Conservation (phyloP, 2,888 invertebrate genomes). For the Oxytorus armatus region DNA sequence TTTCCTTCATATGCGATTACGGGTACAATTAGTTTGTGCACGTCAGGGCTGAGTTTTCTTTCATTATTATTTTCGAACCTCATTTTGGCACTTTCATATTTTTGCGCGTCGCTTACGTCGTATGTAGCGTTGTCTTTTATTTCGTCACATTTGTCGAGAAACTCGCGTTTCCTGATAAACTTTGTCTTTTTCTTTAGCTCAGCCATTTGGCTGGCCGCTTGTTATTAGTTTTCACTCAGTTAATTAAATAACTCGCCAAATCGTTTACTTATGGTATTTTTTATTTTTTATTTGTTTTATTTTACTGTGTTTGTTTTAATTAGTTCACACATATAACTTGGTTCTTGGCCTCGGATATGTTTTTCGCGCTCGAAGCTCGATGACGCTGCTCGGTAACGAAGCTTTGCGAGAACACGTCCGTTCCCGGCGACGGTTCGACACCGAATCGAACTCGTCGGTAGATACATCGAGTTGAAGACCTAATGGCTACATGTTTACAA, state of each 20-base stretch:
- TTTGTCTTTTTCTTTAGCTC: neutral
- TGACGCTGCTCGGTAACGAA: neutral
- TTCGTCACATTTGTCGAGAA: neutral
- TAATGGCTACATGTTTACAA: too few species aligned
- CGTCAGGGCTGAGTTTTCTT: neutral
- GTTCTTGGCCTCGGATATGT: neutral
- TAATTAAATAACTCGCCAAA: neutral
- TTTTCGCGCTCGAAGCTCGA: neutral
- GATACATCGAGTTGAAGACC: too few species aligned
- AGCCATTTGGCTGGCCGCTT: neutral
- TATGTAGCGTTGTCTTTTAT: neutral
- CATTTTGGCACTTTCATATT: neutral
- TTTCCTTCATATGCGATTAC: neutral
- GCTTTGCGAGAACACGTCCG: neutral
- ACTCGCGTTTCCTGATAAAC: neutral
- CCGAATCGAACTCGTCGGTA: too few species aligned
- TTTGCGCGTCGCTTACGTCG: neutral
- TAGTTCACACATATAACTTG: constrained; percentile 3
- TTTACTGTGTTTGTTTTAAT: neutral
- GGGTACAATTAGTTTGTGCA: neutral
- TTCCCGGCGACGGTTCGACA: neutral
- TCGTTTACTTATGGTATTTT: neutral
- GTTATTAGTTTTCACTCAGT: neutral
- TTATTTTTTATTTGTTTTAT: neutral
- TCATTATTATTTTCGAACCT: neutral